Evolutionary conservation across 2,888 invertebrate species (phyloP).

Genomic region (Brenthis hecate): DNA sequence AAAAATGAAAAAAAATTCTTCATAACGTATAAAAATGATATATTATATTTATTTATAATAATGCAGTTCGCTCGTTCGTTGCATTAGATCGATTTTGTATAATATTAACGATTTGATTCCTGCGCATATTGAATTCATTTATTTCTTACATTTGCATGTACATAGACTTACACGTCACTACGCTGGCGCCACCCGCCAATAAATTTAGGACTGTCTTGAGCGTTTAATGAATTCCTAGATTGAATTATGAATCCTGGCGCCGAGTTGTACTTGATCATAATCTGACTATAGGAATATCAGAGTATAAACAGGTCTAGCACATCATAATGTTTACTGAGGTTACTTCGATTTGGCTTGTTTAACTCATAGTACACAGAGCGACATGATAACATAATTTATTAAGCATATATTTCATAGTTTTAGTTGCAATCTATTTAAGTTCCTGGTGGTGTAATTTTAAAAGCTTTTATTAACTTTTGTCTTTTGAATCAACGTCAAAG

Average conservation of each 20-base stretch:
- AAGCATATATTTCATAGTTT: conserved; percentile 32
- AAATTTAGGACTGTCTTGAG: conserved; percentile 78
- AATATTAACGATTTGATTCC: conserved; percentile 23
- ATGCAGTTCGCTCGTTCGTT: conserved; percentile 10
- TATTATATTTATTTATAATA: conserved; percentile 19
- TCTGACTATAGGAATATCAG: conserved; percentile 61
- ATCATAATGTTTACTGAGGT: conserved; percentile 55
- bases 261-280: conserved; percentile 69
- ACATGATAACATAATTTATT: conserved; percentile 46
- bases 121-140: conserved; percentile 28
- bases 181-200: conserved; percentile 76
- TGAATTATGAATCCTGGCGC: conserved; percentile 74
- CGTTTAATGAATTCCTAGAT: conserved; percentile 75
- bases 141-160: conserved; percentile 44
- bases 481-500: no score
- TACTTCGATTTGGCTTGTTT: conserved; percentile 43
- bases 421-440: conserved; percentile 29
- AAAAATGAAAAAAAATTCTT: not conserved
- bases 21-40: not conserved
- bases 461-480: not conserved
- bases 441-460: conserved; percentile 17
- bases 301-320: conserved; percentile 65
- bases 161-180: conserved; percentile 64
- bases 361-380: conserved; percentile 21
- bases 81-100: conserved; percentile 28